Conservation (phyloP, 1,140 invertebrate genomes). For the Ceratosolen solmsi region DNA sequence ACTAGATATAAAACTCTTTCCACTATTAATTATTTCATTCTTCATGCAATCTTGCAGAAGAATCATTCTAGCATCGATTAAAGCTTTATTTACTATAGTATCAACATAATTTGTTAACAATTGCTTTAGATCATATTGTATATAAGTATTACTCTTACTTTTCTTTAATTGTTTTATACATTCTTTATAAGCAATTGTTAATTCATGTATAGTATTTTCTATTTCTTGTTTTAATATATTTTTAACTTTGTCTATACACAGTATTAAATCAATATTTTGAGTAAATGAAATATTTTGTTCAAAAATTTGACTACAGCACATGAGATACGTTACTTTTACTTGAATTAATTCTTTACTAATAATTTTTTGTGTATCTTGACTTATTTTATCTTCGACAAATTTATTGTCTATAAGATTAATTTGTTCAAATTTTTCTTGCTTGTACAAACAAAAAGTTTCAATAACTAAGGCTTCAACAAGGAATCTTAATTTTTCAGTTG, state of each 20-base stretch:
- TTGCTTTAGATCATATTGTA: slow-evolving; percentile 71
- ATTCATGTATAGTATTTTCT: slow-evolving; percentile 78
- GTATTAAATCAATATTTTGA: slow-evolving; percentile 78
- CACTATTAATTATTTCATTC: slow-evolving; percentile 47
- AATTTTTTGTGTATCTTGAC: slow-evolving; percentile 80
- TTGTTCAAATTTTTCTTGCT: slow-evolving; percentile 62
- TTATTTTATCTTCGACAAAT: slow-evolving; percentile 70
- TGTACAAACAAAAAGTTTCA: slow-evolving; percentile 77
- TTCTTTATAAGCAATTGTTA: slow-evolving; percentile 79
- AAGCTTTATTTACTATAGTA: slow-evolving; percentile 83
- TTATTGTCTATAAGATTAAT: slow-evolving; percentile 65
- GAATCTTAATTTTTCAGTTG: slow-evolving; percentile 79
- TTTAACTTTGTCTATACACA: slow-evolving; percentile 81
- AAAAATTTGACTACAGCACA: slow-evolving; percentile 79
- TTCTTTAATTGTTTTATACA: slow-evolving; percentile 73
- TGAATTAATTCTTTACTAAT: slow-evolving; percentile 82
- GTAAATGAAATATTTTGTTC: slow-evolving; percentile 75
- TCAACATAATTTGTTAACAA: slow-evolving; percentile 82
- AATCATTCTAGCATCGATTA: slow-evolving; percentile 81
- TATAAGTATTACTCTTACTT: slow-evolving; percentile 67
- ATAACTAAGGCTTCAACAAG: slow-evolving; percentile 79
- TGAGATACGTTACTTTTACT: slow-evolving; percentile 81
- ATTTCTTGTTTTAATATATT: slow-evolving; percentile 80
- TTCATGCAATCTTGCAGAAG: slow-evolving; percentile 69
- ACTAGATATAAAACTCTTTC: slow-evolving; percentile 65